Evolutionary conservation across 2,888 invertebrate genomes (phyloP).

Genomic region (Eugnorisma glareosa): DNA sequence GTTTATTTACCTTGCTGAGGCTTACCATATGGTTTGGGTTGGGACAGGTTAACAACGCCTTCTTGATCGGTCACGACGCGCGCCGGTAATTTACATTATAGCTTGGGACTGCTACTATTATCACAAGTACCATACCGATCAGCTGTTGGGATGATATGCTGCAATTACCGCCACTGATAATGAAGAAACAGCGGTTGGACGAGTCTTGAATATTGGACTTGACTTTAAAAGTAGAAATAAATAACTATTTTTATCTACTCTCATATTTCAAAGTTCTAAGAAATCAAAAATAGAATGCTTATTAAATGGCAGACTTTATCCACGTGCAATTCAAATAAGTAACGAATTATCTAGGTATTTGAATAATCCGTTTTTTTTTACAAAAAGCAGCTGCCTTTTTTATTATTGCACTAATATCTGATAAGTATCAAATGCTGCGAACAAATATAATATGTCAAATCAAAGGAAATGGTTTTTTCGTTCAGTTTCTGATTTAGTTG

Average conservation of each 20-base stretch:
- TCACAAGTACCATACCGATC: background rate
- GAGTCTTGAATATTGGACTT: conserved; percentile 1
- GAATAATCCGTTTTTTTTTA: background rate
- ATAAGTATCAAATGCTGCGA: background rate
- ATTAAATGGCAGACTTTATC: background rate
- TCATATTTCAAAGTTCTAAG: background rate
- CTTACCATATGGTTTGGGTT: conserved; percentile 14
- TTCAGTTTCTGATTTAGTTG: background rate
- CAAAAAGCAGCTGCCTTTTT: background rate
- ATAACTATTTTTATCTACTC: background rate
- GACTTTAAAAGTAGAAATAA: background rate
- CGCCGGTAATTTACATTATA: background rate
- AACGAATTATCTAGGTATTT: background rate
- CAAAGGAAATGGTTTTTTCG: background rate
- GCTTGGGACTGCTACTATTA: background rate
- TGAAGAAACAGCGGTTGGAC: background rate
- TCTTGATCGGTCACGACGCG: background rate
- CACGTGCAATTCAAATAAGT: background rate
- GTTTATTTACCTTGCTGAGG: conserved; percentile 1
- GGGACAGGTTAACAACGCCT: background rate
- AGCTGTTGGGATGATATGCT: background rate
- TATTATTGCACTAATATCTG: background rate
- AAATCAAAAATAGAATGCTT: background rate
- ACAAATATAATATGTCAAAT: background rate
- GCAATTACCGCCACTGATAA: background rate